A percentile compares a stretch with the other conserved stretches of the same genome.
Evolutionary conservation across 2,888 invertebrate genomes (phyloP).

Genomic region (Mimas tiliae): DNA sequence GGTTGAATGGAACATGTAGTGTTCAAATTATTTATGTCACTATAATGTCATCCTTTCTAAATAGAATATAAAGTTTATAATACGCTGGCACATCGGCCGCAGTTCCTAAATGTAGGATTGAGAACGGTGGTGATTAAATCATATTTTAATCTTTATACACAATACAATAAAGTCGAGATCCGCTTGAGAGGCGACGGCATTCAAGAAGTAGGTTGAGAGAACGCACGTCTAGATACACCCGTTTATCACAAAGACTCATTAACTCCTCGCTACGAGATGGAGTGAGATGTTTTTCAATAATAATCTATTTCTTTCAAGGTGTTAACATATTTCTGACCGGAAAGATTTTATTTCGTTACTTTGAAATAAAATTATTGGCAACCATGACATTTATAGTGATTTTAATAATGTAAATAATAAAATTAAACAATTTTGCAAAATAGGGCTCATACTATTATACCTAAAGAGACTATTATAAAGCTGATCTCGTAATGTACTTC

Average conservation of each 20-base stretch:
- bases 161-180: constrained; percentile 67
- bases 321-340: not conserved
- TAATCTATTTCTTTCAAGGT: constrained; percentile 17
- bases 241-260: constrained; percentile 81
- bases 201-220: constrained; percentile 83
- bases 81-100: constrained; percentile 55
- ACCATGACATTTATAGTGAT: not conserved
- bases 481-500: constrained; percentile 5
- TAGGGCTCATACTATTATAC: not conserved
- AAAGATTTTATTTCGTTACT: not conserved
- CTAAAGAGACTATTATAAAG: not conserved
- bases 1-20: constrained; percentile 81
- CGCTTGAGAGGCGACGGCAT: constrained; percentile 64
- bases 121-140: constrained; percentile 65
- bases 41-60: constrained; percentile 55
- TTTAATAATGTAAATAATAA: not conserved
- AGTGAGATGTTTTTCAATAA: constrained; percentile 27
- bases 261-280: constrained; percentile 62
- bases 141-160: constrained; percentile 67
- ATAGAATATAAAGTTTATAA: constrained; percentile 59
- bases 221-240: constrained; percentile 76
- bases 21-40: constrained; percentile 51
- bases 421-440: not conserved
- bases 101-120: constrained; percentile 80
- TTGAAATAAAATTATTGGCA: not conserved